Base-by-base conservation (phyloP, 2,888 invertebrate species). In the Diachrysia chrysitis region DNA sequence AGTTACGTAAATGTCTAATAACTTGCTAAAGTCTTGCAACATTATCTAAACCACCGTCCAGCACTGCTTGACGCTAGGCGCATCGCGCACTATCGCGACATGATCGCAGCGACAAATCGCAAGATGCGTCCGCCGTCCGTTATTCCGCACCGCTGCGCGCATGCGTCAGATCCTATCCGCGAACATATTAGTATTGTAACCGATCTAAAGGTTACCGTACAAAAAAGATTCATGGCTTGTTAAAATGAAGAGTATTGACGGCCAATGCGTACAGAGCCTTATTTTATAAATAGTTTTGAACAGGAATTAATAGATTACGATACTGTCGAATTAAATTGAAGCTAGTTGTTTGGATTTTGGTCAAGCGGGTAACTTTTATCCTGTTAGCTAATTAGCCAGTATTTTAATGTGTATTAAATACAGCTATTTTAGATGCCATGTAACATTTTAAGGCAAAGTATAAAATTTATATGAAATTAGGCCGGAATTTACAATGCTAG, bases 91-190 rank as follows among this genome's bases (percentile, higher is more conserved):
- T 87, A 88, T 90, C 88, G 79, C 83, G 84, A 87, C 87, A 87
- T 81, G 88, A 90, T 90, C 87, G 85, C 85, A 82, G 84, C 87
- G 90, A 91, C 91, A 92, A 92, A 92, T 91, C 87, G 92, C 88
- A 82, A 86, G 80, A 80, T 83, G 86, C 83, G 83, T 73, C 70
- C 78, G 73, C 63, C 71, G 81, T 74, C 73, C 60, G 82, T 83
- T 82, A 83, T 88, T 89, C 87, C 85, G 86, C 88, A 77, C 83
- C 85, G 84, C 67, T 88, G 91, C 85, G 73, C 78, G 64, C 79
- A 79, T 76, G 83, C 81, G 84, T 82, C 81, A 61, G 74, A 79
- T 79, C 81, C 79, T 79, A 82, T 82, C 65, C 74, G 61, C 69
- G 77, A 74, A 79, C 87, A 78, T 81, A 85, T 86, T 83, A 83